Evolutionary conservation across 2,888 invertebrate species (phyloP).

Genomic region (Dasysyrphus tricinctus): DNA sequence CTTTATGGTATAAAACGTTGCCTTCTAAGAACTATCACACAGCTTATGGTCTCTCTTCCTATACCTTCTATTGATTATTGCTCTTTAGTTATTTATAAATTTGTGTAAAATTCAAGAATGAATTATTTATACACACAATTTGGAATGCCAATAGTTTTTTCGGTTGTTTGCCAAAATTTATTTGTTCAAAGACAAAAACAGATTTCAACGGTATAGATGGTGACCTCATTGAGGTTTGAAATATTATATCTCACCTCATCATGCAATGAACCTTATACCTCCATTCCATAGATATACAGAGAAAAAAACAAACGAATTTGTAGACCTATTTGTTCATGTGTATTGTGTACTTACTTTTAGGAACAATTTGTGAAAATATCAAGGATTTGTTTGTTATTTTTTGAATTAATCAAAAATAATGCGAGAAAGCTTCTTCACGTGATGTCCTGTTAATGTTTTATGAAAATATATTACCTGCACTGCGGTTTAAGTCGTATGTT

Average conservation of each 20-base stretch:
- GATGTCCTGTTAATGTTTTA: conserved; percentile 13
- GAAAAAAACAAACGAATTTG: neutral
- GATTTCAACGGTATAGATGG: neutral
- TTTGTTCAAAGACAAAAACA: neutral
- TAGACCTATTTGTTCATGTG: neutral
- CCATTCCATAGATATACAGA: too few species aligned
- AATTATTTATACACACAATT: neutral
- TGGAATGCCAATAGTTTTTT: conserved; percentile 40
- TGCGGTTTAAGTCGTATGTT: conserved; percentile 22
- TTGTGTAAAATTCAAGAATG: conserved; percentile 24
- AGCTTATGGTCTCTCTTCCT: neutral
- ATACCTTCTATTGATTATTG: conserved; percentile 45
- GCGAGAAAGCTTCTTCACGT: conserved; percentile 34
- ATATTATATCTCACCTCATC: conserved; percentile 18
- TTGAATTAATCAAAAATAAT: conserved; percentile 25
- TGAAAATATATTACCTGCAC: conserved; percentile 35
- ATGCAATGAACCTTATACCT: conserved; percentile 11
- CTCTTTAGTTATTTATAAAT: conserved; percentile 63
- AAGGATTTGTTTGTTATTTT: conserved; percentile 11
- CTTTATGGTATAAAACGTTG: conserved; percentile 2
- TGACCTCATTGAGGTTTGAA: conserved; percentile 36
- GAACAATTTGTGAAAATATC: conserved; percentile 17
- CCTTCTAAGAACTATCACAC: neutral
- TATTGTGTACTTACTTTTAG: neutral
- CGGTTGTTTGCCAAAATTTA: conserved; percentile 25